phyloP scores from a whole-genome alignment of 2,797 vertebrate genomes.

The Anguilla marmorata region DNA sequence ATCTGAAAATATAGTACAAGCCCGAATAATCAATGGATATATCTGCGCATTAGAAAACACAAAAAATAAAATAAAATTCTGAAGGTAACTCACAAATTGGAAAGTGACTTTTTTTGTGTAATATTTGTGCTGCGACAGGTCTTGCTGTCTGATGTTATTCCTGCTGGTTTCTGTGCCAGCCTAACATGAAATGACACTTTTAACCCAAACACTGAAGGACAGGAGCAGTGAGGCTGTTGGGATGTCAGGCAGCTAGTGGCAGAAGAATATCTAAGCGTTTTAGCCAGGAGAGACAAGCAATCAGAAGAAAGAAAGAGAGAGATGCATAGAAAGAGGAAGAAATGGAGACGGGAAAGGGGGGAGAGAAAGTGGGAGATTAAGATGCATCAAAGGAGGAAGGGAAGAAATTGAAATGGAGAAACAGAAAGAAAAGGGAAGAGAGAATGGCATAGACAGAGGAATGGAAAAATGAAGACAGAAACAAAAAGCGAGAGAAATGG shows the following conservation, averaged over 20 bases:
- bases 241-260: not conserved
- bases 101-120: too few species aligned
- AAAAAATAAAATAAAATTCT: not conserved
- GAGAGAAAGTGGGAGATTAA: not conserved
- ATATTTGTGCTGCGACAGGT: too few species aligned
- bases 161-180: not conserved
- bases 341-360: too few species aligned
- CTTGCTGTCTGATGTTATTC: too few species aligned
- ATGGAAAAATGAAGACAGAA: slow-evolving; percentile 36
- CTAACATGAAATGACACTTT: not conserved
- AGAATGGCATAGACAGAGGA: slow-evolving; percentile 68
- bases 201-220: not conserved
- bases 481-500: slow-evolving; percentile 35
- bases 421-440: slow-evolving; percentile 29
- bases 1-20: not conserved
- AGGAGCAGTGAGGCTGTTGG: not conserved
- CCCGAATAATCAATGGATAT: not conserved
- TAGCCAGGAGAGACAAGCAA: not conserved
- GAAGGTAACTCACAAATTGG: too few species aligned
- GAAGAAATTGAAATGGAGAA: not conserved
- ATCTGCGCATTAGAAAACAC: not conserved
- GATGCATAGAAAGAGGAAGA: not conserved
- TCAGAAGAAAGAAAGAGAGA: not conserved
- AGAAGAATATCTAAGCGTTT: not conserved
- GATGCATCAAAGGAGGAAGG: not conserved